Base-by-base conservation (phyloP, 1,140 invertebrate species). In the Zelostemma sp. region DNA sequence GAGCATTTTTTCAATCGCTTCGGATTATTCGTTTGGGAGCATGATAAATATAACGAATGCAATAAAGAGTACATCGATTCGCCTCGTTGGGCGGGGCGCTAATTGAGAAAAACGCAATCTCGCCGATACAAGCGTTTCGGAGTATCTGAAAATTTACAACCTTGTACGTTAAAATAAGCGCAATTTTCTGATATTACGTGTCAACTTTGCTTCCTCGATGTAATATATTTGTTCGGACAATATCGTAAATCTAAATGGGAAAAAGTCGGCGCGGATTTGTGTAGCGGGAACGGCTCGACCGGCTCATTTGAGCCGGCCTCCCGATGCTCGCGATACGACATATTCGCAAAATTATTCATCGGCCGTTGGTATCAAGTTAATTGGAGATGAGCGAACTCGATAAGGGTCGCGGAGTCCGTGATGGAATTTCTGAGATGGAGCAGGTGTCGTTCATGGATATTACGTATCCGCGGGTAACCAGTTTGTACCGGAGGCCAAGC, bases 321-420 rank as follows among this genome's bases (percentile, higher is more conserved):
- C 41, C 48, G 68, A 66, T 35, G 21, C 47, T 51, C 68, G 21
- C 54, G 61, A 66, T 60, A 65, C 57, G 61, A 64, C 53, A 46
- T 57, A 64, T 58, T 62, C 53, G 60, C 60, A 41, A 74, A 74
- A 74, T 74, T 70, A 74, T 74, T 74, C 67, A 70, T 74, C 61
- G 72, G 54, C 56, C 57, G 61, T 62, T 67, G 64, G 64, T 62
- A 67, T 74, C 63, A 70, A 70, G 63, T 74, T 74, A 70, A 74
- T 74, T 74, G 72, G 67, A 70, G 72, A 70, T 70, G 67, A 68
- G 57, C 54, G 55, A 47, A 47, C 35, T 51, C 33, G 72, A 73
- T 73, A 73, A 73, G 63, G 68, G 58, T 62, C 54, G 64, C 48
- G 43, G 53, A 68, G 60, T 68, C 56, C 66, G 66, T 69, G 66